Evolutionary conservation across 1,140 invertebrate genomes (phyloP).

Genomic region (Leptoteleia sp.): DNA sequence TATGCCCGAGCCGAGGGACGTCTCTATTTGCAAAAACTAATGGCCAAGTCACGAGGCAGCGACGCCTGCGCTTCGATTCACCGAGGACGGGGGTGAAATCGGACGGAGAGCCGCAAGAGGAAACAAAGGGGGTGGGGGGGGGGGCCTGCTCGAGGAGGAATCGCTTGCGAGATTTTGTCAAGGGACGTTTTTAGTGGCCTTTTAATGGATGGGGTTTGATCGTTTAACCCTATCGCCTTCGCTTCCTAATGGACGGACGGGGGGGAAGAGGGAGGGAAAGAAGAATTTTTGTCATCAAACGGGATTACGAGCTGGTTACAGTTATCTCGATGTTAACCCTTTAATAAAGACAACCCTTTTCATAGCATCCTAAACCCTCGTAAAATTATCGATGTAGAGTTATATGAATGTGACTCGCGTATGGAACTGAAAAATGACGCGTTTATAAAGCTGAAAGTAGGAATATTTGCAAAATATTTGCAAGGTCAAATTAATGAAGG

Average conservation of each 20-base stretch:
- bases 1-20: constrained; percentile 31
- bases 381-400: background rate
- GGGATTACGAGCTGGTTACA: constrained; percentile 22
- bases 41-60: constrained; percentile 51
- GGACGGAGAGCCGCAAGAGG: no score
- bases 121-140: no score
- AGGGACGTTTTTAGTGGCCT: constrained; percentile 13
- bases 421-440: no score
- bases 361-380: background rate
- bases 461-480: no score
- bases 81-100: constrained; percentile 19
- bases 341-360: constrained; percentile 1
- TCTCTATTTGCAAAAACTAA: constrained; percentile 65
- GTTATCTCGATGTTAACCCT: constrained; percentile 23
- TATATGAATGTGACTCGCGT: no score
- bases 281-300: constrained; percentile 8
- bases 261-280: no score
- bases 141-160: no score
- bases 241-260: constrained; percentile 17
- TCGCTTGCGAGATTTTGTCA: constrained; percentile 2
- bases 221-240: constrained; percentile 33
- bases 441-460: no score
- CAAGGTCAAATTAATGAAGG: no score
- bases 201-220: constrained; percentile 42
- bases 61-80: constrained; percentile 24